A percentile compares a stretch with the other conserved stretches of the same genome.
Conservation (phyloP, 1,140 invertebrate genomes). For the Heliconius hermathena region DNA sequence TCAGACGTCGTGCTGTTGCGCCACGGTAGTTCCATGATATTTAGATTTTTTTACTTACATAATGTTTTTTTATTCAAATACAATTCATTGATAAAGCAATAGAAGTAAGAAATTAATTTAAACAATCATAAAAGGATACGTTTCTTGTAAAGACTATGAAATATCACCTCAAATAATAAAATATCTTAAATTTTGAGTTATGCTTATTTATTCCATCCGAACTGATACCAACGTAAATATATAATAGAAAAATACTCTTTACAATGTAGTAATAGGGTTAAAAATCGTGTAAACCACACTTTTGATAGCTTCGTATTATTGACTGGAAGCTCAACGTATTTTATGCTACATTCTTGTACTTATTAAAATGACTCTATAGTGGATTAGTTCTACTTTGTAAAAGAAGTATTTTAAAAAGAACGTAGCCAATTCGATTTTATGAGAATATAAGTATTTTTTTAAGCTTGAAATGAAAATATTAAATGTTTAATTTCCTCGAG, state of each 20-base stretch:
- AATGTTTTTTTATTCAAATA: no score
- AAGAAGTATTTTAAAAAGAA: no score
- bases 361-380: not conserved
- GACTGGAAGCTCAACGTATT: not conserved
- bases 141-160: no score
- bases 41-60: no score
- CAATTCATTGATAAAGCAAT: no score
- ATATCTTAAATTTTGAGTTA: not conserved
- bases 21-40: no score
- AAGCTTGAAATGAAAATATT: not conserved
- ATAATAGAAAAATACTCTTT: not conserved
- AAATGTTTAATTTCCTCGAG: no score
- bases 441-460: not conserved
- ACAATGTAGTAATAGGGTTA: not conserved
- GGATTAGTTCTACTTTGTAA: not conserved
- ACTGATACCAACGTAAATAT: not conserved
- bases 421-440: no score
- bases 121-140: no score
- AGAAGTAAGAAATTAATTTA: no score
- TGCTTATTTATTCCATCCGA: not conserved
- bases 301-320: not conserved
- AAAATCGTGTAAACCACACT: conserved; percentile 1
- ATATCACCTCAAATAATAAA: no score
- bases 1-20: no score
- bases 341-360: not conserved